Conservation (phyloP, 2,797 vertebrate species). For the Tokudaia tokunoshimensis region DNA sequence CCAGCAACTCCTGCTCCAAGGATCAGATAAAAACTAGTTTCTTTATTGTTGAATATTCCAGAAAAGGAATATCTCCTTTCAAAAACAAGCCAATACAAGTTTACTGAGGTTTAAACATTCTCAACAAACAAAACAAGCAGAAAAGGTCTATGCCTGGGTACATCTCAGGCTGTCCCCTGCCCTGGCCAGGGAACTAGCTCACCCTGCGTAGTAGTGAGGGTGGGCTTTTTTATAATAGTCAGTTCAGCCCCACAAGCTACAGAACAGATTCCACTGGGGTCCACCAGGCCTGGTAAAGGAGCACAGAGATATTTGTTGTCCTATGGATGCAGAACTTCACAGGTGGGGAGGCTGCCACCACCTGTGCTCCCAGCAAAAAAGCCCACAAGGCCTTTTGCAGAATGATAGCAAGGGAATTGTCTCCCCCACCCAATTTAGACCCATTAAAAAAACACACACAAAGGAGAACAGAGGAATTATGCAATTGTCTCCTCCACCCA, state of each 20-base stretch:
- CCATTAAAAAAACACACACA: background rate
- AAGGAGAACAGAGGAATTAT: accelerated
- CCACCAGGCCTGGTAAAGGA: background rate
- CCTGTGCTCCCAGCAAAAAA: background rate
- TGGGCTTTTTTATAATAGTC: slow-evolving; percentile 6
- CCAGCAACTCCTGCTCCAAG: background rate
- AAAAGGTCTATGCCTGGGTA: slow-evolving; percentile 36
- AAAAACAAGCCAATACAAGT: background rate
- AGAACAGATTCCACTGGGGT: background rate
- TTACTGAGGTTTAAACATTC: background rate
- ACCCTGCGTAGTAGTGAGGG: background rate
- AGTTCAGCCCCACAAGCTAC: background rate
- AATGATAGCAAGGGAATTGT: background rate
- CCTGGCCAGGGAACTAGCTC: accelerated
- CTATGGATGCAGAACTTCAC: background rate
- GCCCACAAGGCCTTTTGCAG: background rate
- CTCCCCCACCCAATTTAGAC: background rate
- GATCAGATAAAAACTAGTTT: slow-evolving; percentile 33
- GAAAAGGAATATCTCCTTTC: background rate
- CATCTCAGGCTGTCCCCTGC: background rate
- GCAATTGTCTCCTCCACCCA: too few species aligned
- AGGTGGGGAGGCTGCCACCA: background rate
- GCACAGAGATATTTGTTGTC: slow-evolving; percentile 55
- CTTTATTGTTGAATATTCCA: background rate
- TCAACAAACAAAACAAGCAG: background rate